phyloP scores from a whole-genome alignment of 2,113 vertebrate species.

The Hemicordylus capensis region DNA sequence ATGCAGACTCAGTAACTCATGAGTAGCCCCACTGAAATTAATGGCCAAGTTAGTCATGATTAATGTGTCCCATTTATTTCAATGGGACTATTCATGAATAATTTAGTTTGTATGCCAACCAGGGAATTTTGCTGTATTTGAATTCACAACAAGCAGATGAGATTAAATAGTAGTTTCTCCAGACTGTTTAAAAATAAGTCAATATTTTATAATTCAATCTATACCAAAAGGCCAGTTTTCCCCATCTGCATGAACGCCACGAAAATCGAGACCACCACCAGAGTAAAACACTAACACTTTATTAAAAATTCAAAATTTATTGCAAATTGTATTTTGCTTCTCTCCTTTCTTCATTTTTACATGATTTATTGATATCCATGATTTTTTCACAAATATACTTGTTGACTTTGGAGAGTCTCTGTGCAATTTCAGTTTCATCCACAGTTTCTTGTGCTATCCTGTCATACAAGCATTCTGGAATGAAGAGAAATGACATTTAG shows the following conservation, averaged over 20 bases:
- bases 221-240: slow-evolving; percentile 7
- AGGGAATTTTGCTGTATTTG: slow-evolving; percentile 32
- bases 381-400: slow-evolving; percentile 99
- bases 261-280: slow-evolving; percentile 61
- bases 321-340: slow-evolving; percentile 93
- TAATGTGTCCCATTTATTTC: too few species aligned
- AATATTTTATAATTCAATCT: slow-evolving; percentile 26
- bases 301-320: slow-evolving; percentile 84
- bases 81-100: too few species aligned
- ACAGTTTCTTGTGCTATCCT: slow-evolving; percentile 98
- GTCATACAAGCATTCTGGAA: slow-evolving; percentile 97
- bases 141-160: slow-evolving; percentile 42
- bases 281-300: slow-evolving; percentile 78
- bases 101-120: too few species aligned
- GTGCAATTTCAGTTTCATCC: slow-evolving; percentile 97
- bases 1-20: too few species aligned
- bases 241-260: slow-evolving; percentile 52
- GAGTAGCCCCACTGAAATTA: too few species aligned
- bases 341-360: slow-evolving; percentile 98
- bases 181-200: slow-evolving; percentile 29
- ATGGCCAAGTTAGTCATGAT: too few species aligned
- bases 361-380: slow-evolving; percentile 99
- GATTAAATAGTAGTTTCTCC: slow-evolving; percentile 44
- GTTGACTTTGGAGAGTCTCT: slow-evolving; percentile 99
- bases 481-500: slow-evolving; percentile 43